phyloP scores from a whole-genome alignment of 2,113 vertebrate genomes.

The Corythornis vintsioides region DNA sequence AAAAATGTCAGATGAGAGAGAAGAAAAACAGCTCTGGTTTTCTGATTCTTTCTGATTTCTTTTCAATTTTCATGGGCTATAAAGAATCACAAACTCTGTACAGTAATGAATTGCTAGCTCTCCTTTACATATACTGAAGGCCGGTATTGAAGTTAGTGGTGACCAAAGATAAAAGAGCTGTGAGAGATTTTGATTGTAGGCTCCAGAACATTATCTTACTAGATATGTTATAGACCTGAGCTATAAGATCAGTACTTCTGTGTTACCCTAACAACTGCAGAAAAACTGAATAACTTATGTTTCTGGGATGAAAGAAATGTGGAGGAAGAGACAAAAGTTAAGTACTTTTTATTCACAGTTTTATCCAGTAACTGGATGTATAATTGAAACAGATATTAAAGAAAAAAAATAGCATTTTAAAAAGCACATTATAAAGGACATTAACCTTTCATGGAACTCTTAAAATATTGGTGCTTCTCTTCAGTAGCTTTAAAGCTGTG shows the following conservation, averaged over 20 bases:
- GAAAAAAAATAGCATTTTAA: not conserved
- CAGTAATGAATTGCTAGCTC: accelerated
- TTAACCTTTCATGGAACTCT: not conserved
- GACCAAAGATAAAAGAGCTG: not conserved
- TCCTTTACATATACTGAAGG: not conserved
- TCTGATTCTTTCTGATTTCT: not conserved
- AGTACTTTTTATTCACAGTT: not conserved
- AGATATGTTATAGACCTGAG: not conserved
- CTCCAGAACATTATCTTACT: not conserved
- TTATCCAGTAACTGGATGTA: not conserved
- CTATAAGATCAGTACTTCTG: not conserved
- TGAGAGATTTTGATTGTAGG: not conserved
- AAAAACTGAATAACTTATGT: not conserved
- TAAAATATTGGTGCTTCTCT: not conserved
- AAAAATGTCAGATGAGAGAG: not conserved
- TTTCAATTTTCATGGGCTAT: not conserved
- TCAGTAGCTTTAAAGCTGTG: not conserved
- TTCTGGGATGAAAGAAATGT: not conserved
- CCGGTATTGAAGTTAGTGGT: not conserved
- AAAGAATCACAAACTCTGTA: not conserved
- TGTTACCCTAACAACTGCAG: not conserved
- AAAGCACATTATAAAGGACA: not conserved
- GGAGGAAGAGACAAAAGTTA: not conserved
- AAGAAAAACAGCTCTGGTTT: not conserved
- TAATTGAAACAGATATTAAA: not conserved